phyloP scores from a whole-genome alignment of 37 sponge, comb jelly and placozoan genomes.

The Hormiphora californensis region DNA sequence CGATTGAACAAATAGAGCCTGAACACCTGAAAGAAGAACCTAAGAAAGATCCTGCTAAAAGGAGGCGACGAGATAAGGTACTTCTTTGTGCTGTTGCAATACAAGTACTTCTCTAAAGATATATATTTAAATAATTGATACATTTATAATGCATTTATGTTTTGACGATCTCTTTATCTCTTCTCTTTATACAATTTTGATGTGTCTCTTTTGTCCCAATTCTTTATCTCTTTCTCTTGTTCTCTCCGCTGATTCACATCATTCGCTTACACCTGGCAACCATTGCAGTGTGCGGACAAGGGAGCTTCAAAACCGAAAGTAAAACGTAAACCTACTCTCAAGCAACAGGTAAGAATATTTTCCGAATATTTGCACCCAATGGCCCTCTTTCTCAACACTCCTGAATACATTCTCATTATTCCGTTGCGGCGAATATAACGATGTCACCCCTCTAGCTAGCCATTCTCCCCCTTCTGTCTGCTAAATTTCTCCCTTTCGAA shows the following conservation, averaged over 20 bases:
- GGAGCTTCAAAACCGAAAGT: background rate
- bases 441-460: background rate
- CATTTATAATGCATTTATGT: background rate
- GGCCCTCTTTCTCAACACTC: too few species aligned
- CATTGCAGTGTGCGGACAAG: background rate
- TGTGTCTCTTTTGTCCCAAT: too few species aligned
- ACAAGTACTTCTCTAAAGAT: background rate
- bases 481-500: too few species aligned
- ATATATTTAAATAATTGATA: background rate
- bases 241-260: too few species aligned
- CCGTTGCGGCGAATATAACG: background rate
- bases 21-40: background rate
- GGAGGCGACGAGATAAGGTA: background rate
- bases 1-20: constrained; percentile 26
- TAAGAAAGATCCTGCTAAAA: background rate
- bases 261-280: background rate
- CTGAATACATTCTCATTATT: too few species aligned
- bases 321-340: background rate
- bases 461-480: too few species aligned
- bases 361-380: background rate
- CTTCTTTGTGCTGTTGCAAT: background rate
- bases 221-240: too few species aligned
- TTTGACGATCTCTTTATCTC: background rate
- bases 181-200: background rate
- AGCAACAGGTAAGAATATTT: background rate